A percentile compares a stretch with the other conserved stretches of the same genome.
Evolutionary conservation across 2,888 invertebrate species (phyloP).

Genomic region (Synergus umbraculus): DNA sequence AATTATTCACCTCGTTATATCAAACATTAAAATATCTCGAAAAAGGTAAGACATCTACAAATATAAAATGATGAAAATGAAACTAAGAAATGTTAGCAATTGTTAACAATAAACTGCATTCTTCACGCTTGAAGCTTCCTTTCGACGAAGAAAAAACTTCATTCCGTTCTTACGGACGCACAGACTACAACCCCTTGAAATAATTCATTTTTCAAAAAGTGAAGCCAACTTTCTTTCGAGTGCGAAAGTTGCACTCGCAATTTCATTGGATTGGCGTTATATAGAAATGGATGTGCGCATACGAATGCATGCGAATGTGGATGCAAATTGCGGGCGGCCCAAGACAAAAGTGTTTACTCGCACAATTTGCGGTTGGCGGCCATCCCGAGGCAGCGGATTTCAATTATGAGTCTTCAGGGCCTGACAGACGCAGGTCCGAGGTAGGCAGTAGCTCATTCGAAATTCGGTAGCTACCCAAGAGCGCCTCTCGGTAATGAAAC

Average conservation of each 20-base stretch:
- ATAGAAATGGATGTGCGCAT: constrained; percentile 43
- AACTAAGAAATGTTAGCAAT: background rate
- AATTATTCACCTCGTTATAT: background rate
- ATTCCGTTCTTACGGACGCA: background rate
- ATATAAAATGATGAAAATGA: no score
- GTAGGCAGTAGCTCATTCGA: constrained; percentile 73
- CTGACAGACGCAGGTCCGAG: constrained; percentile 63
- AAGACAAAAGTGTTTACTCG: constrained; percentile 75
- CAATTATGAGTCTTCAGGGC: constrained; percentile 74
- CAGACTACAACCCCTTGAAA: background rate
- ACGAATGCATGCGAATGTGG: constrained; percentile 54
- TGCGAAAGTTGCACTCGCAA: constrained; percentile 31
- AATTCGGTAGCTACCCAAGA: constrained; percentile 76
- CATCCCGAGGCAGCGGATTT: constrained; percentile 74
- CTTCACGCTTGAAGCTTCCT: no score
- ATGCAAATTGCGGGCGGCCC: constrained; percentile 71
- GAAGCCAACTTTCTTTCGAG: constrained; percentile 11
- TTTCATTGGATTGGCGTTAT: constrained; percentile 29
- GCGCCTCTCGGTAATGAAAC: constrained; percentile 76
- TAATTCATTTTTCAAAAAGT: constrained; percentile 27
- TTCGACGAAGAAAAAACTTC: background rate
- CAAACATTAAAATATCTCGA: no score
- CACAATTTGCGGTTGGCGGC: constrained; percentile 72
- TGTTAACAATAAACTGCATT: background rate
- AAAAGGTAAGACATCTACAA: no score